A percentile compares a stretch with the other conserved stretches of the same genome.
Conservation (phyloP, 1,140 invertebrate species). For the Dinoponera quadriceps region DNA sequence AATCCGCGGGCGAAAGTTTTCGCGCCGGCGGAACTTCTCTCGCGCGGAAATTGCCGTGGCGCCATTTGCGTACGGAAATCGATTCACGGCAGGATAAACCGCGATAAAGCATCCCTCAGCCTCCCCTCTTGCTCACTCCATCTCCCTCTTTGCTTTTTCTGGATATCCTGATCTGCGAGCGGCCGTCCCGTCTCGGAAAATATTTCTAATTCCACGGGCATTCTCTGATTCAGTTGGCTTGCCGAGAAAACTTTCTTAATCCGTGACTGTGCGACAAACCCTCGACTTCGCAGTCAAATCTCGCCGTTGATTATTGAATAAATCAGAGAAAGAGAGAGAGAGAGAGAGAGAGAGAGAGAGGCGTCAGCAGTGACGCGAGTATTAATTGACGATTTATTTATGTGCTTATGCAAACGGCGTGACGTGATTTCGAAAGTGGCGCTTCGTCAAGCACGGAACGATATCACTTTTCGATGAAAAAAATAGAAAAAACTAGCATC, state of each 20-base stretch:
- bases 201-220: conserved; percentile 32
- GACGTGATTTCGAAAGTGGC: no score
- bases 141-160: neutral
- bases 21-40: conserved; percentile 19
- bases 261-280: neutral
- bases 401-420: no score
- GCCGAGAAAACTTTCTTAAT: conserved; percentile 14
- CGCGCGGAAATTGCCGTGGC: conserved; percentile 42
- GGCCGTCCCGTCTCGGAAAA: conserved; percentile 7
- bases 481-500: neutral
- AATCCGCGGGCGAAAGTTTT: conserved; percentile 30
- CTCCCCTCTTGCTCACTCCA: neutral
- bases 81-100: conserved; percentile 52
- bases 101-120: conserved; percentile 1
- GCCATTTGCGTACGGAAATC: conserved; percentile 52
- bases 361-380: neutral
- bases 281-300: conserved; percentile 6
- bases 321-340: neutral
- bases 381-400: conserved; percentile 2
- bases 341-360: no score
- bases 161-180: no score
- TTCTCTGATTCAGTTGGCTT: conserved; percentile 1
- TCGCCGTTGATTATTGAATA: conserved; percentile 2
- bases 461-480: no score
- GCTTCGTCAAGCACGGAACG: no score